Base-by-base conservation (phyloP, 2,113 vertebrate genomes). In the Serilophus lunatus region DNA sequence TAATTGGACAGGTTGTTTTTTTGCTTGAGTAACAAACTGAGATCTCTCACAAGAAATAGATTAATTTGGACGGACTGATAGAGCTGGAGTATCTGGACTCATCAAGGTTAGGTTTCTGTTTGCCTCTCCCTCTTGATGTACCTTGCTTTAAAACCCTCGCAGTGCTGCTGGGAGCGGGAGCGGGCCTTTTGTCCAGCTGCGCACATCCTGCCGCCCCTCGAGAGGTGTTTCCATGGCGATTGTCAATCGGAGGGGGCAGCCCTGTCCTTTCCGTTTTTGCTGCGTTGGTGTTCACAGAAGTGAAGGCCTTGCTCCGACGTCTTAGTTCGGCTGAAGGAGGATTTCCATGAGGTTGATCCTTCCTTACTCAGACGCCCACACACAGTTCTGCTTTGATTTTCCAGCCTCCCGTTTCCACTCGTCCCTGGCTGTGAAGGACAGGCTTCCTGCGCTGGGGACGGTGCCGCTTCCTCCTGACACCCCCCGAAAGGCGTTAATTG, bases 161-260 rank as follows among this genome's bases (percentile, higher is more conserved):
- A n/a, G n/a, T n/a, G n/a, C n/a, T n/a, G n/a, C n/a, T n/a, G n/a
- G n/a, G n/a, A n/a, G n/a, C n/a, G n/a, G n/a, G n/a, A n/a, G n/a
- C n/a, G n/a, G n/a, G n/a, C n/a, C 31, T 40, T 88, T 42, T 38
- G 40, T 56, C 82, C 78, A 26, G 66, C 59, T 45, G 63, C 92
- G 77, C 57, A 53, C 77, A 45, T 68, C 63, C 74, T 0, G 12
- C 77, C n/a, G n/a, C n/a, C n/a, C n/a, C n/a, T 29, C 0, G 10
- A 88, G 64, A 81, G 88, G 78, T 45, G 96, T 98, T 96, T 94
- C 97, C 97, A 97, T 97, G 95, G 97, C 35, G 5, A 98, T 97
- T 86, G 97, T 97, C 97, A 95, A 18, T 61, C 63, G 93, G 85
- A 94, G 97, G 93, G 45, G 87, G 96, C 96, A 94, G 95, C 64